A percentile compares a stretch with the other conserved stretches of the same genome.
Conservation (phyloP, 2,888 invertebrate species). For the Spodoptera picta region DNA sequence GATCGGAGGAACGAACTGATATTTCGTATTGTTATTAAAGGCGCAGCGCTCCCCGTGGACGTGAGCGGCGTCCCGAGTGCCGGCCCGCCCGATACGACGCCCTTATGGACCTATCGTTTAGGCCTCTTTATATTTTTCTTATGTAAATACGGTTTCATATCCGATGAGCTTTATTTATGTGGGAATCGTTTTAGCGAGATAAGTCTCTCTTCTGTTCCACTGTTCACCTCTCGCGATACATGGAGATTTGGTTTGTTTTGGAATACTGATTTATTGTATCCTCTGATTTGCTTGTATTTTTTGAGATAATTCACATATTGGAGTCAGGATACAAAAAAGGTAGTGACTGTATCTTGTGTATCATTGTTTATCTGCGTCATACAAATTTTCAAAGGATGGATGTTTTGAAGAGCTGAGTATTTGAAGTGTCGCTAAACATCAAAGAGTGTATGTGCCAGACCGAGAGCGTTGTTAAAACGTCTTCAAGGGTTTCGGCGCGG, state of each 20-base stretch:
- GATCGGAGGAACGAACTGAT: constrained; percentile 89
- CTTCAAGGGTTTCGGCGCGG: constrained; percentile 83
- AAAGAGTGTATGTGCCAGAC: constrained; percentile 76
- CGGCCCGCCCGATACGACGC: constrained; percentile 76
- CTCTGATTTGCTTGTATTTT: constrained; percentile 56
- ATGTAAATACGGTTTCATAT: constrained; percentile 88
- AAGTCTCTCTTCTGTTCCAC: constrained; percentile 82
- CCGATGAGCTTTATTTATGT: constrained; percentile 89
- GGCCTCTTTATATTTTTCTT: constrained; percentile 89
- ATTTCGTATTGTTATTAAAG: constrained; percentile 89
- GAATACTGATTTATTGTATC: constrained; percentile 79
- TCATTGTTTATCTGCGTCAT: constrained; percentile 45
- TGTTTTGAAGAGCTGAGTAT: constrained; percentile 63
- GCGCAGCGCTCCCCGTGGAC: constrained; percentile 78
- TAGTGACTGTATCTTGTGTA: constrained; percentile 28
- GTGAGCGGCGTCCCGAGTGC: constrained; percentile 78
- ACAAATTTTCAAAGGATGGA: constrained; percentile 63
- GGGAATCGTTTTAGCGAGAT: constrained; percentile 88
- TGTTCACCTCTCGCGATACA: constrained; percentile 83
- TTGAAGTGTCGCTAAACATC: constrained; percentile 83
- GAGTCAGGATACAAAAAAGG: constrained; percentile 29
- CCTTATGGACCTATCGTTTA: constrained; percentile 87
- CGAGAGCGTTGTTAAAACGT: constrained; percentile 81
- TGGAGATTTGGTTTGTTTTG: constrained; percentile 79
- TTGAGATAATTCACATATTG: constrained; percentile 49